These are phyloP conservation scores for Troides oblongomaculatus DNA, from an alignment of 2,888 invertebrate genomes.

Conservation along the genomic window DNA sequence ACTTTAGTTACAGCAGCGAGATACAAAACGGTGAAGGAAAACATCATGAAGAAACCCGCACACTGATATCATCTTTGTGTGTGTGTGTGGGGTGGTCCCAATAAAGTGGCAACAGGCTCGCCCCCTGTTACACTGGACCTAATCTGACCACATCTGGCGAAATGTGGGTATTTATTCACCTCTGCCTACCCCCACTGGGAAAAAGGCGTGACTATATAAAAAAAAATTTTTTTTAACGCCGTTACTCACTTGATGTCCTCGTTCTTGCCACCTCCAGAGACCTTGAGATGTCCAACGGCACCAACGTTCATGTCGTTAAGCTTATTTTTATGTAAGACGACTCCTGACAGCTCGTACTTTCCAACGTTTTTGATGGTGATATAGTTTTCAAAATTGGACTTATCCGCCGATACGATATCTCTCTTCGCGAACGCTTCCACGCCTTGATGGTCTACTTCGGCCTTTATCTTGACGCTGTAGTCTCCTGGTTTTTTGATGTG, in stretches of 20 bases:
- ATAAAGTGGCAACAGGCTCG: too few relatives aligned
- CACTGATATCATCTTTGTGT: too few relatives aligned
- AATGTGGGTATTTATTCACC: too few relatives aligned
- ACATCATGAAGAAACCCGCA: too few relatives aligned
- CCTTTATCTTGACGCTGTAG: conserved; percentile 60
- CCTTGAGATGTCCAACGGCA: conserved; percentile 77
- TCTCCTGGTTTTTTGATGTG: conserved; percentile 67
- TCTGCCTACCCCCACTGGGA: too few relatives aligned
- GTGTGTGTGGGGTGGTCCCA: too few relatives aligned
- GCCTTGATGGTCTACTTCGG: conserved; percentile 53
- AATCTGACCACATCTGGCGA: too few relatives aligned
- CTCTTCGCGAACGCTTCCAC: conserved; percentile 78
- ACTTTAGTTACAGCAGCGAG: too few relatives aligned
- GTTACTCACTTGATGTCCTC: conserved; percentile 79
- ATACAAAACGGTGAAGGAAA: too few relatives aligned
- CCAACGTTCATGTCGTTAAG: conserved; percentile 79
- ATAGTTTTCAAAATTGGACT: conserved; percentile 82
- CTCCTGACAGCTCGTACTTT: conserved; percentile 82
- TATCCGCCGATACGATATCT: conserved; percentile 75
- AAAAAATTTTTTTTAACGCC: too few relatives aligned
- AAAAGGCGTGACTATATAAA: too few relatives aligned
- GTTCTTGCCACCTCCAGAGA: conserved; percentile 70
- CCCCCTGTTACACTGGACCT: too few relatives aligned
- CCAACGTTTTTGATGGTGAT: conserved; percentile 81
- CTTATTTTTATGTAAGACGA: conserved; percentile 76